A percentile compares a stretch with the other conserved stretches of the same genome.
Conservation (phyloP, 2,888 invertebrate genomes). For the Leucophenga maculata region DNA sequence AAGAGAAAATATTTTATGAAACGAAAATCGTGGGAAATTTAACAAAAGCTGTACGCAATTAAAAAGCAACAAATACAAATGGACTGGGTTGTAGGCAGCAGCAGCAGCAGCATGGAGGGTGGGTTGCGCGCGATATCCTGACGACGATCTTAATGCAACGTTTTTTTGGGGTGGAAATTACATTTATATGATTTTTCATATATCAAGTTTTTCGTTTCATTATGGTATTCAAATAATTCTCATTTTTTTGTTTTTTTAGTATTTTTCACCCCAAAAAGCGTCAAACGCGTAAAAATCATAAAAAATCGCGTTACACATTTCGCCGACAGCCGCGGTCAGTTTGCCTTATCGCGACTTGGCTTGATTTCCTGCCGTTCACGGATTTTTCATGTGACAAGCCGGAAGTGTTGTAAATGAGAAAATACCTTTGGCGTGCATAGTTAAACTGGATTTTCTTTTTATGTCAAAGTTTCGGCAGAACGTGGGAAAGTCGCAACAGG, state of each 20-base stretch:
- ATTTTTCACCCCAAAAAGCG: slow-evolving; percentile 17
- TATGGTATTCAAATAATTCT: slow-evolving; percentile 4
- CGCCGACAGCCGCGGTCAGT: too few relatives aligned
- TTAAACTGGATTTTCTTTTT: slow-evolving; percentile 16
- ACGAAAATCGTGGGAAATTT: slow-evolving; percentile 63
- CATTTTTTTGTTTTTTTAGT: neutral
- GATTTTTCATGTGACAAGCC: slow-evolving; percentile 63
- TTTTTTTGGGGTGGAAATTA: slow-evolving; percentile 13
- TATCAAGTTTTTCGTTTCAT: neutral
- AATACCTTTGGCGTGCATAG: slow-evolving; percentile 21
- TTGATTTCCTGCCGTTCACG: too few relatives aligned
- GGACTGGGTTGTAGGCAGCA: neutral
- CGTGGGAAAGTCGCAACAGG: slow-evolving; percentile 21
- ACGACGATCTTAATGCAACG: neutral
- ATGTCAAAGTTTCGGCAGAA: slow-evolving; percentile 6
- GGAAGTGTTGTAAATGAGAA: slow-evolving; percentile 53
- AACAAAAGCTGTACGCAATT: slow-evolving; percentile 64
- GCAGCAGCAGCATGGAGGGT: slow-evolving; percentile 8
- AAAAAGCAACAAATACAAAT: slow-evolving; percentile 28
- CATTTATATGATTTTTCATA: neutral
- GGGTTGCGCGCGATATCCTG: neutral
- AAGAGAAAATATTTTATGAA: slow-evolving; percentile 23
- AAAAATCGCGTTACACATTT: slow-evolving; percentile 12
- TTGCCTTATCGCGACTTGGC: slow-evolving; percentile 47
- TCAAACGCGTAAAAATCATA: neutral